Evolutionary conservation across 2,113 vertebrate genomes (phyloP), one percentile per base, ranked within the genome.

Genomic region (Piaya cayana): DNA sequence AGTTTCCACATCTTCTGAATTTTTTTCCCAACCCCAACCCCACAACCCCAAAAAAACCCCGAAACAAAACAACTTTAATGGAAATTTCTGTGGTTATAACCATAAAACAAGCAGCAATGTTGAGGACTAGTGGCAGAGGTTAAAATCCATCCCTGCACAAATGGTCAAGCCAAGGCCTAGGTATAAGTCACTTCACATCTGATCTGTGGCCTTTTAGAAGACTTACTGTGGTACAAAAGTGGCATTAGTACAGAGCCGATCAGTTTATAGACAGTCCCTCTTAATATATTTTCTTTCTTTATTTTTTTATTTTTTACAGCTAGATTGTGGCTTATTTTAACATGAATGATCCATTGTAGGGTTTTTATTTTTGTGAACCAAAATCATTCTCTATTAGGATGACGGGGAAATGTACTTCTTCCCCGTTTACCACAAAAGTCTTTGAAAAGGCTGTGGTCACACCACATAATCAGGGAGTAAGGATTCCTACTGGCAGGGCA

Each of bases 371-470:
- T 74, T 53, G 65, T 1, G 8, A 71, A 64, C 2, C 13, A 39
- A 86, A 92, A 80, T 77, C 0, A 9, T 77, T 72, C 15, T 62
- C 42, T 82, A 45, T 63, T 91, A 58, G 30, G 15, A 45, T 60
- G 59, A 92, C 12, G 77, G 82, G 50, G 80, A 89, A 85, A 90
- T 36, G 18, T 52, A 74, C 17, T 92, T 72, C 85, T 43, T 75
- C 27, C 42, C 8, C 11, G 47, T 78, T 67, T 64, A 32, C 76
- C 85, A 83, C 76, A 81, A 88, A 75, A 64, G 72, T 12, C 49
- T 93, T 42, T 5, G 5, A 74, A 79, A 90, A 63, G 26, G n/a
- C 67, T 0, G 2, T n/a, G 71, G 82, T 94, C 47, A 43, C 45
- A 78, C 49, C 85, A 80, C 52, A 67, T 55, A 88, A 56, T 80